Base-by-base conservation (phyloP, 1,140 invertebrate genomes). In the Sarcophaga peregrina region DNA sequence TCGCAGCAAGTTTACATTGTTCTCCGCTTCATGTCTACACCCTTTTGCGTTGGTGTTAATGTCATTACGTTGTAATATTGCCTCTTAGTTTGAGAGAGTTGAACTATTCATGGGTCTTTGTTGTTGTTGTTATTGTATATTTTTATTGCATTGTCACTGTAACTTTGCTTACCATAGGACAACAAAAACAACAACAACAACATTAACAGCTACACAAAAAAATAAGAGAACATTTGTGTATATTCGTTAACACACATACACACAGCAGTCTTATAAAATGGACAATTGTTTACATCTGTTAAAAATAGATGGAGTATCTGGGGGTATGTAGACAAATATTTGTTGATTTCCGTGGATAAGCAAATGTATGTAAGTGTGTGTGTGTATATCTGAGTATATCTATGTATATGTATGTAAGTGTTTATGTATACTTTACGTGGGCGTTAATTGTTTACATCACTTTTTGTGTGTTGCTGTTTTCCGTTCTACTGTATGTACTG, bases 361-460 rank as follows among this genome's bases (percentile, higher is more conserved):
- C 46, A 25, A 20, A 11, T 78, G 8, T 78, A 47, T 17, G 8
- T 9, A 11, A 1, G 3, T 48, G 75, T 83, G 58, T 54, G 52
- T 46, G 68, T 37, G 17, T 46, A 47, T 58, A 52, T 10, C 5
- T 17, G 15, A 15, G 54, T 13, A 54, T 47, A 37, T 37, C 1
- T 37, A 37, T 78, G 47, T 50, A 50, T 78, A 47, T 54, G 11
- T 11, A 9, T 62, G 25, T 73, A 52, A 47, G 50, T 58, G 62
- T 76, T 54, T 37, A 37, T 54, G 75, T 82, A 76, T 50, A 82
- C 20, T 73, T 54, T 54, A 80, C 76, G 52, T 62, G 80, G 75
- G 83, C 72, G 78, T 73, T 81, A 83, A 83, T 78, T 83, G 83
- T 83, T 78, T 52, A 78, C 83, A 72, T 81, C 82, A 68, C 76